phyloP scores from a whole-genome alignment of 2,888 invertebrate genomes.

The Eucera pruinosa region DNA sequence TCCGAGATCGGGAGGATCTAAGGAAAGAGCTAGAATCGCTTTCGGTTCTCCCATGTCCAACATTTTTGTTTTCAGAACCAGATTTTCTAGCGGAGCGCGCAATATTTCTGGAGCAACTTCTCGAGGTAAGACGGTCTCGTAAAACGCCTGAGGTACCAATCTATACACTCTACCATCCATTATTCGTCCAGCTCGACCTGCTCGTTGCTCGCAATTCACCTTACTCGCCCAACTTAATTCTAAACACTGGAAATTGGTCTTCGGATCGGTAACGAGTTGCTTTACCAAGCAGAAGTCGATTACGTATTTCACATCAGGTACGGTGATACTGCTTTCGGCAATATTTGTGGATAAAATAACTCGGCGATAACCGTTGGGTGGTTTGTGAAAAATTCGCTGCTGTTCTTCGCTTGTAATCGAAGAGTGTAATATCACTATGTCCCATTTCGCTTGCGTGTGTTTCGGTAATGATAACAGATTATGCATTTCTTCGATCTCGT shows the following conservation, averaged over 20 bases:
- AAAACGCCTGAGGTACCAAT: slow-evolving; percentile 89
- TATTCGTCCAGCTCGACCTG: slow-evolving; percentile 96
- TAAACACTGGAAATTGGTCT: slow-evolving; percentile 92
- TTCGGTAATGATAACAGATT: slow-evolving; percentile 70
- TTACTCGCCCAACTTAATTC: slow-evolving; percentile 95
- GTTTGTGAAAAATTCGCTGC: slow-evolving; percentile 86
- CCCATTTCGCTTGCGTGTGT: slow-evolving; percentile 84
- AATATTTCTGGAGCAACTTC: slow-evolving; percentile 91
- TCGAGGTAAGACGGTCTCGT: slow-evolving; percentile 85
- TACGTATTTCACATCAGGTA: slow-evolving; percentile 95
- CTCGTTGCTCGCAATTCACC: slow-evolving; percentile 94
- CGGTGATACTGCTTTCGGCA: slow-evolving; percentile 96
- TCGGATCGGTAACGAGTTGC: slow-evolving; percentile 89
- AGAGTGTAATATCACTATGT: slow-evolving; percentile 89
- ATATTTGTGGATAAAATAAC: slow-evolving; percentile 96
- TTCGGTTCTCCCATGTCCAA: slow-evolving; percentile 93
- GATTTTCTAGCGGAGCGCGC: slow-evolving; percentile 91
- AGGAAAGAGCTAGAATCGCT: slow-evolving; percentile 91
- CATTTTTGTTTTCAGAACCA: slow-evolving; percentile 92
- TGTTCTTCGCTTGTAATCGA: slow-evolving; percentile 93
- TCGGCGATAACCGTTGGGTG: slow-evolving; percentile 89
- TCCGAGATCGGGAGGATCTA: slow-evolving; percentile 93
- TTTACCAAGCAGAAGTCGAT: slow-evolving; percentile 98
- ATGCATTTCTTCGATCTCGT: slow-evolving; percentile 92
- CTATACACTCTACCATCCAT: slow-evolving; percentile 94